Conservation (phyloP, 2,113 vertebrate genomes). For the Cyphomyrus discorhynchus region DNA sequence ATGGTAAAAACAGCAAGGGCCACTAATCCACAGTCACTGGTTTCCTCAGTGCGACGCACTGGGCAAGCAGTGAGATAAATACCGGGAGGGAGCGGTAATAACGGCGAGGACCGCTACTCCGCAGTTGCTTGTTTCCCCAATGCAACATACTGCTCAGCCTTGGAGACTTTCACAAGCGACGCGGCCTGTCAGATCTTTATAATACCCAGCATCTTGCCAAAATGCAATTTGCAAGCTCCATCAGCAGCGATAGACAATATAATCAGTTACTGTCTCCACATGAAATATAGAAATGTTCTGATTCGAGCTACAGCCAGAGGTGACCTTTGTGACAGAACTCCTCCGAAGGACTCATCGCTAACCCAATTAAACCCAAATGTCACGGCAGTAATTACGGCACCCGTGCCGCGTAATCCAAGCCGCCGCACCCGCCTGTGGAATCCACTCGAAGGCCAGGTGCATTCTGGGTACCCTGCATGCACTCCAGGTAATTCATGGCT, state of each 20-base stretch:
- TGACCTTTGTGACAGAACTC: constrained; percentile 61
- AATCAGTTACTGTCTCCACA: constrained; percentile 26
- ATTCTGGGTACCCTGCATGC: constrained; percentile 34
- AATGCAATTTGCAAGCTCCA: constrained; percentile 24
- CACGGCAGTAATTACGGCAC: constrained; percentile 60
- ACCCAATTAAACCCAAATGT: constrained; percentile 70
- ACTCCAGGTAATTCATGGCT: background rate
- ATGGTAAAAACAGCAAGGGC: background rate
- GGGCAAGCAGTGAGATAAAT: background rate
- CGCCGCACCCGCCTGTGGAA: constrained; percentile 26
- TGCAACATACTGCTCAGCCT: background rate
- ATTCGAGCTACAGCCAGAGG: constrained; percentile 52
- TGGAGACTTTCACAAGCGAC: constrained; percentile 21
- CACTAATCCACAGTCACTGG: background rate
- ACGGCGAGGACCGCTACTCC: too few relatives aligned
- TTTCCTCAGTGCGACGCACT: background rate
- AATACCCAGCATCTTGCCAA: constrained; percentile 28
- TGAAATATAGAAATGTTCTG: constrained; percentile 27
- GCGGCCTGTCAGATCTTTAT: constrained; percentile 36
- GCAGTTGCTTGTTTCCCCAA: background rate
- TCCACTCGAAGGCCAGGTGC: constrained; percentile 37
- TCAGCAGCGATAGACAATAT: constrained; percentile 33
- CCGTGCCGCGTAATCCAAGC: constrained; percentile 51
- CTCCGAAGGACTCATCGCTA: constrained; percentile 51
- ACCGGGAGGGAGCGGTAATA: background rate